phyloP scores from a whole-genome alignment of 2,797 vertebrate species.

The Limnodromus scolopaceus region DNA sequence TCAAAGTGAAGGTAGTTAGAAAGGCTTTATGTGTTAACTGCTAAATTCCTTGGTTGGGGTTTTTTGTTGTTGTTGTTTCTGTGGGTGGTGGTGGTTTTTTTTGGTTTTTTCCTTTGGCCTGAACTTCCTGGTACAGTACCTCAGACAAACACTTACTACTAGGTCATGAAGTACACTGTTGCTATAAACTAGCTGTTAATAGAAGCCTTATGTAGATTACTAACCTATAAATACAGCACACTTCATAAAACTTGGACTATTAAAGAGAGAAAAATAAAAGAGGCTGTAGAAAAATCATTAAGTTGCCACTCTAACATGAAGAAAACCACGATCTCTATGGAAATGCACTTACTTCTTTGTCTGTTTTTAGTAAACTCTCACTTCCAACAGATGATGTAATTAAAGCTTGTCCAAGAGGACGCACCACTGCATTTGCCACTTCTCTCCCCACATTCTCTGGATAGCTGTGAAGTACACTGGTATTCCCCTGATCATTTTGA shows the following conservation, averaged over 20 bases:
- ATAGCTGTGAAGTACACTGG: slow-evolving; percentile 94
- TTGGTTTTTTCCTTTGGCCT: background rate
- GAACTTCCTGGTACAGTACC: background rate
- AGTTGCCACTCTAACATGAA: background rate
- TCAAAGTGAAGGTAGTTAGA: background rate
- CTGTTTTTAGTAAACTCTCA: slow-evolving; percentile 93
- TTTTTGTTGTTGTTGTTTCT: background rate
- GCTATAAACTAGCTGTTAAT: background rate
- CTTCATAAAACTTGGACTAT: background rate
- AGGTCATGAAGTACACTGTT: background rate
- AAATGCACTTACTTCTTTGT: slow-evolving; percentile 90
- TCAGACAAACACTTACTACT: background rate
- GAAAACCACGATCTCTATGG: background rate
- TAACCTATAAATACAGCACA: background rate
- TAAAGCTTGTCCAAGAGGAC: slow-evolving; percentile 89
- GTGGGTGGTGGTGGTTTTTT: no score
- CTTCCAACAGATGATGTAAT: slow-evolving; percentile 82
- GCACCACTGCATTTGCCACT: slow-evolving; percentile 93
- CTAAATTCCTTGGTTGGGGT: background rate
- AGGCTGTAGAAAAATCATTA: background rate
- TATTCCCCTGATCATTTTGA: slow-evolving; percentile 94
- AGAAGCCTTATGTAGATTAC: background rate
- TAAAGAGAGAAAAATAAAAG: background rate
- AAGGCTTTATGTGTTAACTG: background rate
- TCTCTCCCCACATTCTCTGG: slow-evolving; percentile 91